These are phyloP conservation scores for Heterodera filipjevi DNA, from an alignment of 2,888 invertebrate genomes.

Conservation along the genomic window DNA sequence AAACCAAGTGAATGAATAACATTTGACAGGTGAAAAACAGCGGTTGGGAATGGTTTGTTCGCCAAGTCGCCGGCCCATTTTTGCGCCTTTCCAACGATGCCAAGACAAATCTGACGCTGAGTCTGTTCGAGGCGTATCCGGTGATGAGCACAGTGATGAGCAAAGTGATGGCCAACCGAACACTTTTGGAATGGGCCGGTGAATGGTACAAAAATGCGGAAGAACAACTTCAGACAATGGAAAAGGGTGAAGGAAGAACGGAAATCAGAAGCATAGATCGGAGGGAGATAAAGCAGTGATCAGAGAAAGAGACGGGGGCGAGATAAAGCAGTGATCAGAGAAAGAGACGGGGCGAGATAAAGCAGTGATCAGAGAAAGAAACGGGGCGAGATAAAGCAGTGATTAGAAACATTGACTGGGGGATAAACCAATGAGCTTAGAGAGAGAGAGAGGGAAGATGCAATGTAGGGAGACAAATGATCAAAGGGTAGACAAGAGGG, in stretches of 20 bases:
- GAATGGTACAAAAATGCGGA: slow-evolving; percentile 4
- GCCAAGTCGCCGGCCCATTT: slow-evolving; percentile 8
- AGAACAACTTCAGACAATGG: not conserved
- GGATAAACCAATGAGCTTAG: not conserved
- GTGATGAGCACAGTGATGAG: not conserved
- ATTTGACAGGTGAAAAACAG: not conserved
- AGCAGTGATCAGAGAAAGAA: too few species aligned
- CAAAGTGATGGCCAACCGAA: not conserved
- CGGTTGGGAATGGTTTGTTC: slow-evolving; percentile 14
- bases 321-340: not conserved
- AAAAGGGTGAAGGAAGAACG: not conserved
- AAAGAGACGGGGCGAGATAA: not conserved
- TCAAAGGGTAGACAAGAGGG: not conserved
- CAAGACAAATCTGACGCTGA: not conserved
- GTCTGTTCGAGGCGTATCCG: slow-evolving; percentile 9
- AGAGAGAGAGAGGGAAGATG: not conserved
- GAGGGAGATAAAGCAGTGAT: not conserved
- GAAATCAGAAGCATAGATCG: not conserved
- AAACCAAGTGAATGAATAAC: not conserved
- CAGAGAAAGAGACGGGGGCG: too few species aligned
- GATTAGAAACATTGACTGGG: not conserved
- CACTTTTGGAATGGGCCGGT: not conserved
- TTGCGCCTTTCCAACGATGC: slow-evolving; percentile 2
- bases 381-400: too few species aligned
- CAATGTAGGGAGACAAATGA: not conserved